Evolutionary conservation across 2,888 invertebrate genomes (phyloP).

Genomic region (Euphydryas editha): DNA sequence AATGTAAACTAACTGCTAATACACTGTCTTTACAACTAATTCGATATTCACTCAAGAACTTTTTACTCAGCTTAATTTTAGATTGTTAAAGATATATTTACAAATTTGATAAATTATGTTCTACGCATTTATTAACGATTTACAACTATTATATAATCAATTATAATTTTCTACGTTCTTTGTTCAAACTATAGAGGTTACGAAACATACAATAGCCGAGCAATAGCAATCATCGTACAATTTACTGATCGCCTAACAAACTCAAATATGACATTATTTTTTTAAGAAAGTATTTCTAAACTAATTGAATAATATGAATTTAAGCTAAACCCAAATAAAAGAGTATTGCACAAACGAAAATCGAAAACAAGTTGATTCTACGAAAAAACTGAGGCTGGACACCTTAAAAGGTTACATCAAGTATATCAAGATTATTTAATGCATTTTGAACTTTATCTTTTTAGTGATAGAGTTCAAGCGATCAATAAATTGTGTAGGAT

Average conservation of each 20-base stretch:
- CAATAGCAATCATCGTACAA: too few relatives aligned
- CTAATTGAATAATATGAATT: background rate
- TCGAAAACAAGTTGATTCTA: background rate
- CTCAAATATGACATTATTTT: background rate
- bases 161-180: too few relatives aligned
- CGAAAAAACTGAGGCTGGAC: background rate
- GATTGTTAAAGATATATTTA: too few relatives aligned
- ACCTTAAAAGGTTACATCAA: slow-evolving; percentile 15
- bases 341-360: slow-evolving; percentile 1
- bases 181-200: too few relatives aligned
- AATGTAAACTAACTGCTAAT: too few relatives aligned
- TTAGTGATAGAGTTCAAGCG: slow-evolving; percentile 12
- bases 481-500: slow-evolving; percentile 14
- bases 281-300: background rate
- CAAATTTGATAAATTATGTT: too few relatives aligned
- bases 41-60: too few relatives aligned
- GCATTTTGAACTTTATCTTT: slow-evolving; percentile 21
- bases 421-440: background rate
- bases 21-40: too few relatives aligned
- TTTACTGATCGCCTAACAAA: too few relatives aligned
- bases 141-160: too few relatives aligned
- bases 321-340: background rate
- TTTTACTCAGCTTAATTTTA: too few relatives aligned
- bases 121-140: too few relatives aligned
- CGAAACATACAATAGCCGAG: background rate